Evolutionary conservation across 2,797 vertebrate species (phyloP).

Genomic region (Gobio occitaniae): DNA sequence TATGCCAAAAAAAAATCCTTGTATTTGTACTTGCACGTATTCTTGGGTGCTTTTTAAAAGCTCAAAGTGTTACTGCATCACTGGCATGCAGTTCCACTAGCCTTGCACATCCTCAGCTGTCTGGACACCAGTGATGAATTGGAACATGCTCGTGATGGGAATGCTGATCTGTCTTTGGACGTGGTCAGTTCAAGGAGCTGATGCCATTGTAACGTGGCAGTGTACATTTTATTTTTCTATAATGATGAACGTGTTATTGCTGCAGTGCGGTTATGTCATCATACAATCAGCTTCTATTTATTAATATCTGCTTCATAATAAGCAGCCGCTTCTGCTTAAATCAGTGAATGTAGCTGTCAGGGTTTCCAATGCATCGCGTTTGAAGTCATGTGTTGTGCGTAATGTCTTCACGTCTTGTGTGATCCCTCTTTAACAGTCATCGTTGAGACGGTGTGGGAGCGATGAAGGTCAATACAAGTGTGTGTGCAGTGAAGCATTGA

Average conservation of each 20-base stretch:
- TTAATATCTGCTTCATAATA: slow-evolving; percentile 9
- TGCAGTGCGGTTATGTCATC: neutral
- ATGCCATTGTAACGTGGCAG: neutral
- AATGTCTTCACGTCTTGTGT: slow-evolving; percentile 4
- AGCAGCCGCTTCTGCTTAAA: neutral
- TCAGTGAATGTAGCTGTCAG: neutral
- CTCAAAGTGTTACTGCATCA: neutral
- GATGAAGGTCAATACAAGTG: slow-evolving; percentile 44
- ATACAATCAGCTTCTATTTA: neutral
- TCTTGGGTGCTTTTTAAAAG: neutral
- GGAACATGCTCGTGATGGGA: slow-evolving; percentile 26
- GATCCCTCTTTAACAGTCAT: slow-evolving; percentile 19
- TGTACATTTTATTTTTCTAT: neutral
- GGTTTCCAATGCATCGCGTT: neutral
- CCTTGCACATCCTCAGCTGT: slow-evolving; percentile 40
- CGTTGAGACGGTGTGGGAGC: neutral
- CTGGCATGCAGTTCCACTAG: slow-evolving; percentile 19
- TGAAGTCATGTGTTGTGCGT: neutral
- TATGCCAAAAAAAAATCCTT: slow-evolving; percentile 58
- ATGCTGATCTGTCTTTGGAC: slow-evolving; percentile 40
- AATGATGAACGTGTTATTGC: neutral
- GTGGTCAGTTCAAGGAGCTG: neutral
- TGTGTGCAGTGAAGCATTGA: slow-evolving; percentile 42
- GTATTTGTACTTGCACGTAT: neutral
- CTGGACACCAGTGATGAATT: slow-evolving; percentile 51